Conservation (phyloP, 1,140 invertebrate genomes). For the Pogonomyrmex barbatus region DNA sequence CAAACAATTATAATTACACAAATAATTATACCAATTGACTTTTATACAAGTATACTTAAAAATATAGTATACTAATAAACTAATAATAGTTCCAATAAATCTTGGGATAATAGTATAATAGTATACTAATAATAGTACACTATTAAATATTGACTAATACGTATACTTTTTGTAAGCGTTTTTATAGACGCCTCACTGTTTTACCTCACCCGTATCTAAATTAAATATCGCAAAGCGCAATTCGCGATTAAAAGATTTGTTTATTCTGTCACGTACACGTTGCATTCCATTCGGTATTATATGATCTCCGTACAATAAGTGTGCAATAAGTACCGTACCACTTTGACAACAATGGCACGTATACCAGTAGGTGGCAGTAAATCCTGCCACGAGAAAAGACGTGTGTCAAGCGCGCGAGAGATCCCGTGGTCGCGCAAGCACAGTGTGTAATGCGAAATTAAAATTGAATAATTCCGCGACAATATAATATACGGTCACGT, state of each 20-base stretch:
- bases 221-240: neutral
- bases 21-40: neutral
- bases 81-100: too few relatives aligned
- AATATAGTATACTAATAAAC: too few relatives aligned
- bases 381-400: conserved; percentile 14
- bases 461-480: conserved; percentile 67
- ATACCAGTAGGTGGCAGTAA: neutral
- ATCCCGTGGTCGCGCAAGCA: conserved; percentile 33
- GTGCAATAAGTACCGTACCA: neutral
- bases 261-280: neutral
- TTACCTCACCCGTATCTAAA: neutral
- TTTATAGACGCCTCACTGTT: neutral
- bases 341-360: neutral
- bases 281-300: neutral
- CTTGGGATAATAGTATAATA: too few relatives aligned
- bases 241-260: neutral
- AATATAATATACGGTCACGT: conserved; percentile 57
- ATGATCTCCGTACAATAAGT: neutral
- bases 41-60: neutral
- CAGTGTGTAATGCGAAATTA: conserved; percentile 55
- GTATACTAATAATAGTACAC: too few relatives aligned
- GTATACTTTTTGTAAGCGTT: too few relatives aligned
- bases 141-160: too few relatives aligned
- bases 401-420: conserved; percentile 44
- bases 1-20: neutral